Percentiles rank a stretch among this genome's conserved stretches.
Conservation (phyloP, 2,888 invertebrate species). For the Ceraclea dissimilis region DNA sequence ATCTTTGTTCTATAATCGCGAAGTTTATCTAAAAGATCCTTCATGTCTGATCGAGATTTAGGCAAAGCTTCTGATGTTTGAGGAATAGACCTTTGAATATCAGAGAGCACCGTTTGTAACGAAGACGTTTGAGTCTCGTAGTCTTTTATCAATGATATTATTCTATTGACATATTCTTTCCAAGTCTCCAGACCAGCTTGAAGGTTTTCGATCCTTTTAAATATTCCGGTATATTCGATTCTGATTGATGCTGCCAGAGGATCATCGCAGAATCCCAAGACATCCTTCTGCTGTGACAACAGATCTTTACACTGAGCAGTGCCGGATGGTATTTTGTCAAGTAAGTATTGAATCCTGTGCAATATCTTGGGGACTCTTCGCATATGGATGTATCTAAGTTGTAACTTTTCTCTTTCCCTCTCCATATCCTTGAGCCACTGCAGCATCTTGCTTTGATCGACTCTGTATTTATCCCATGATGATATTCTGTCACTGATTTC, state of each 20-base stretch:
- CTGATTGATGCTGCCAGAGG: conserved; percentile 69
- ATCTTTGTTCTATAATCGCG: conserved; percentile 54
- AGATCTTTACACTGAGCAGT: conserved; percentile 57
- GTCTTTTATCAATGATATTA: conserved; percentile 53
- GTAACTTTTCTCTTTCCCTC: conserved; percentile 66
- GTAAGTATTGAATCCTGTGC: conserved; percentile 57
- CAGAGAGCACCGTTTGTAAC: conserved; percentile 56
- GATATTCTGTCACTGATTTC: conserved; percentile 64
- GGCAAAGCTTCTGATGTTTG: conserved; percentile 49
- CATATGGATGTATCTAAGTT: conserved; percentile 73
- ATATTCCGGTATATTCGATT: conserved; percentile 72
- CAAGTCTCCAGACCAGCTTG: conserved; percentile 76
- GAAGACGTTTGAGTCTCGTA: conserved; percentile 56
- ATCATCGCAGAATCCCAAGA: conserved; percentile 67
- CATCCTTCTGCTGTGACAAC: conserved; percentile 54
- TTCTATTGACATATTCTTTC: conserved; percentile 65
- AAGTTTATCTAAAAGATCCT: conserved; percentile 56
- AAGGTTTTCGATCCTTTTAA: conserved; percentile 69
- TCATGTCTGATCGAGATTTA: conserved; percentile 54
- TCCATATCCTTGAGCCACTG: conserved; percentile 76
- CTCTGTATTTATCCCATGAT: conserved; percentile 72
- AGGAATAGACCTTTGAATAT: conserved; percentile 54
- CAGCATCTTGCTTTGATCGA: conserved; percentile 62
- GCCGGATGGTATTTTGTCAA: conserved; percentile 62
- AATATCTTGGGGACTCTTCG: conserved; percentile 66